Base-by-base conservation (phyloP, 2,797 vertebrate genomes). In the Poeciliopsis paucimaculata region DNA sequence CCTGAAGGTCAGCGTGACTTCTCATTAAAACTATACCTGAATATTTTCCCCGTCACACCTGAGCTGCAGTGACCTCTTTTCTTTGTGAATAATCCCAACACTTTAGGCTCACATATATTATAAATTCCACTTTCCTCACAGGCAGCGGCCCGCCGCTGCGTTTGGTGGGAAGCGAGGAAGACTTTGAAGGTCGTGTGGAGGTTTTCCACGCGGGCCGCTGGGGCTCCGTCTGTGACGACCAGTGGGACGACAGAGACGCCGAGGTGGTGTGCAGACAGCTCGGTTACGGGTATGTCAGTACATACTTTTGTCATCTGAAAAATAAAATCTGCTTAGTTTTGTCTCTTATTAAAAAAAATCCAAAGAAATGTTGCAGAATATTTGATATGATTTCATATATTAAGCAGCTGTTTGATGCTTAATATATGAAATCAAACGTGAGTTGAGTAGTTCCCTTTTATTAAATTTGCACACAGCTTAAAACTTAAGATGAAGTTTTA, bases 1-100 rank as follows among this genome's bases (percentile, higher is more conserved):
- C 97, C 96, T 70, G 96, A 97, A 97, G 97, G 97, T 98, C 95
- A 96, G 95, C 83, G 76, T 77, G 85, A 89, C 88, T 84, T 86
- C 66, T 76, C 73, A 79, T 57, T 55, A 72, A 77, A 84, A 80
- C 77, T 20, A 57, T 55, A 72, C 49, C 60, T 76, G 70, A 84
- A 73, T 49, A 41, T 53, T 41, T 46, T 2, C 13, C 5, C 62
- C 1, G 23, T 9, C 47, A 76, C 70, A 83, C 72, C 83, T 68
- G 72, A 81, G 45, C 84, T 8, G 39, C 20, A 47, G 47, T 82
- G 68, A 78, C 20, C 0, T 28, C 20, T 7, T 64, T 57, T 41
- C 34, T 36, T 46, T 41, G 31, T 46, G 43, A 2, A 4, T 23
- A 34, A 60, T 62, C 31, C 5, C 18, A 31, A 75, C 18, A 18